These are phyloP conservation scores for Zaprionus nigranus DNA, from an alignment of 1,140 invertebrate species.

Conservation along the genomic window DNA sequence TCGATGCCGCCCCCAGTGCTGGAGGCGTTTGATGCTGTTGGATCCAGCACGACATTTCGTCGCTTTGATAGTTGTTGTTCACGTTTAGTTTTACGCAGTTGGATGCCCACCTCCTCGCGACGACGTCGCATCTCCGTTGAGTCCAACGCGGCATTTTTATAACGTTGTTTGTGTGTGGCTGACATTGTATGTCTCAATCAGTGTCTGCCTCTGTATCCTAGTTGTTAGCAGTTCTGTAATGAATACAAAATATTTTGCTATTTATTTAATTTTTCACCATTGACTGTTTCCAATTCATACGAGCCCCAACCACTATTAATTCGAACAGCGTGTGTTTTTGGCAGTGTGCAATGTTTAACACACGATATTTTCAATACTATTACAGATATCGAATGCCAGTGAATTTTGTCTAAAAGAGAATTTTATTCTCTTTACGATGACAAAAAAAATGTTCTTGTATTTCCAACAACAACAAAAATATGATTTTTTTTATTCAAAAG, in stretches of 20 bases:
- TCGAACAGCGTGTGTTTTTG: too few species aligned
- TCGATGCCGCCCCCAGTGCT: slow-evolving; percentile 41
- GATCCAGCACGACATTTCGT: slow-evolving; percentile 91
- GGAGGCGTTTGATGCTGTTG: slow-evolving; percentile 22
- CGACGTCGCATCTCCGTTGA: slow-evolving; percentile 95
- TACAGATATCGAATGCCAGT: too few species aligned
- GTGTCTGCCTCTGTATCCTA: slow-evolving; percentile 9
- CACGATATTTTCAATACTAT: too few species aligned
- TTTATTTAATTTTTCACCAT: not conserved
- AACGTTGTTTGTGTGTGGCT: slow-evolving; percentile 94
- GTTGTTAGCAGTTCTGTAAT: slow-evolving; percentile 15
- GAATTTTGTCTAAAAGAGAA: too few species aligned
- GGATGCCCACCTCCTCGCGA: slow-evolving; percentile 98
- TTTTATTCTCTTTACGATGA: too few species aligned
- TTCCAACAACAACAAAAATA: too few species aligned
- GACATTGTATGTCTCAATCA: slow-evolving; percentile 87
- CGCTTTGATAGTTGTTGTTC: slow-evolving; percentile 97
- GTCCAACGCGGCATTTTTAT: slow-evolving; percentile 97
- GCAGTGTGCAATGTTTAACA: too few species aligned
- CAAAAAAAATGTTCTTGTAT: too few species aligned
- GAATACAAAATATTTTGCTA: not conserved
- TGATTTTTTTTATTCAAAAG: too few species aligned
- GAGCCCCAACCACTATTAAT: too few species aligned
- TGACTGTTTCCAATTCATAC: not conserved
- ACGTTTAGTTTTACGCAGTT: slow-evolving; percentile 97